These are phyloP conservation scores for Lophura nycthemera DNA, from an alignment of 2,113 vertebrate genomes.

Conservation along the genomic window DNA sequence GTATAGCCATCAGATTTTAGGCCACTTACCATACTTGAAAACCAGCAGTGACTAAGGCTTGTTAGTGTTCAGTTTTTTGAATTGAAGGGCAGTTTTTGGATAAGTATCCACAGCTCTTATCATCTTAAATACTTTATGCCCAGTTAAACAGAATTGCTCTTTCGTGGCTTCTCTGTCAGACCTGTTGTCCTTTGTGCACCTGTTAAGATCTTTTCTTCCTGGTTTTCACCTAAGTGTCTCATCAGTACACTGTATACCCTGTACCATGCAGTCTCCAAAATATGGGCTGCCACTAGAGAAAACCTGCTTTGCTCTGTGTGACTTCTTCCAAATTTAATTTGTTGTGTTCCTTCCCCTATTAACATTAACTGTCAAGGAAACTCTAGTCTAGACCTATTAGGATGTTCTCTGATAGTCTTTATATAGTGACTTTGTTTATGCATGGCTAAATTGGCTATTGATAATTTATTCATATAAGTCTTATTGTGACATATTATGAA, in stretches of 20 bases:
- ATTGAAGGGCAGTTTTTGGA: neutral
- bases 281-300: accelerated
- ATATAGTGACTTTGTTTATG: neutral
- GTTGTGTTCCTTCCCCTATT: neutral
- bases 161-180: neutral
- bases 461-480: neutral
- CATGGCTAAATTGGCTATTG: neutral
- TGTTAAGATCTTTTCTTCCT: neutral
- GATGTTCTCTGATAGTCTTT: neutral
- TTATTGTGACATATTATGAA: neutral
- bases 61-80: neutral
- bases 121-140: neutral
- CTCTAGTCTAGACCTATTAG: neutral
- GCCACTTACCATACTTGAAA: neutral
- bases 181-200: neutral
- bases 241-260: neutral
- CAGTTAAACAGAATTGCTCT: neutral
- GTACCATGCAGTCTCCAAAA: neutral
- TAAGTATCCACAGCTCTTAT: neutral
- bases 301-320: neutral
- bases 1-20: neutral
- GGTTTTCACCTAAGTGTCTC: neutral
- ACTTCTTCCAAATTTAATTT: neutral
- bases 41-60: neutral
- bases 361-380: neutral